Evolutionary conservation across 2,113 vertebrate species (phyloP).

Genomic region (Periophthalmus modestus): DNA sequence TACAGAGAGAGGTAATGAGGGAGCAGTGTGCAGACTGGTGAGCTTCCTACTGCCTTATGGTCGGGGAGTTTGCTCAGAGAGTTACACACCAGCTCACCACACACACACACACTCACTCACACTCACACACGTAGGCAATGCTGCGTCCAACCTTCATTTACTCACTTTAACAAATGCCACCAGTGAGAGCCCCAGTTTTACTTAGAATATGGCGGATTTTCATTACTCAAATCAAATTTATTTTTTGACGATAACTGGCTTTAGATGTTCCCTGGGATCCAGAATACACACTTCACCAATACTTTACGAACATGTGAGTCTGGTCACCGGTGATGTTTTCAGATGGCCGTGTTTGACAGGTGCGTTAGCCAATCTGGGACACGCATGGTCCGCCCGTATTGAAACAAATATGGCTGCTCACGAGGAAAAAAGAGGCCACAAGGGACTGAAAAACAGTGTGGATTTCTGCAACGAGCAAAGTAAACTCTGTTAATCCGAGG

Average conservation of each 20-base stretch:
- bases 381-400: too few species aligned
- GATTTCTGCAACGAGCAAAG: too few species aligned
- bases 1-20: constrained; percentile 56
- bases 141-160: constrained; percentile 37
- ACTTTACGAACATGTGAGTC: too few species aligned
- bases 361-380: too few species aligned
- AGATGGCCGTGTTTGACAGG: too few species aligned
- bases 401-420: too few species aligned
- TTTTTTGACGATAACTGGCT: not conserved
- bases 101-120: constrained; percentile 23
- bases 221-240: not conserved
- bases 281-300: too few species aligned
- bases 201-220: not conserved
- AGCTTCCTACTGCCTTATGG: constrained; percentile 58
- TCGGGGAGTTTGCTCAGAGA: constrained; percentile 50
- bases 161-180: constrained; percentile 40
- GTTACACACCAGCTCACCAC: constrained; percentile 15
- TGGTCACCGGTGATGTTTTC: too few species aligned
- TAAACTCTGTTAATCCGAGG: too few species aligned
- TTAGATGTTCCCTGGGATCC: too few species aligned
- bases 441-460: too few species aligned
- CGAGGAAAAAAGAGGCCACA: too few species aligned
- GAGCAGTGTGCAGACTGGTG: constrained; percentile 48
- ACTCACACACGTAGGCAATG: constrained; percentile 15
- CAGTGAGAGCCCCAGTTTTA: constrained; percentile 5